phyloP scores from a whole-genome alignment of 2,113 vertebrate genomes.

The Edolisoma coerulescens region DNA sequence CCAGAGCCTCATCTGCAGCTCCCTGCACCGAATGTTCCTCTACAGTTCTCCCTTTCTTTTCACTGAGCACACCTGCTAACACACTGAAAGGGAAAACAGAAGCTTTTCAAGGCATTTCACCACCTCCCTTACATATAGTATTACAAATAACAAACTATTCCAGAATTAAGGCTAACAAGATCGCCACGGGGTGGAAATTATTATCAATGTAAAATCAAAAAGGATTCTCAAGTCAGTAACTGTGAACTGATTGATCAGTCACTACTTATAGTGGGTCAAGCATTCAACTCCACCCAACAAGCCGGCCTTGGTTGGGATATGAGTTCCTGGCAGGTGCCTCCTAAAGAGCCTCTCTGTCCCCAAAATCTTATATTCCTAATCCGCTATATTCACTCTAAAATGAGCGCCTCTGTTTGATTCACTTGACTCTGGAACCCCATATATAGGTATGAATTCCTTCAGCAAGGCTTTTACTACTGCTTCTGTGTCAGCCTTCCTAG shows the following conservation, averaged over 20 bases:
- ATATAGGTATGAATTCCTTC: neutral
- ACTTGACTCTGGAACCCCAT: neutral
- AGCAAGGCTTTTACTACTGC: neutral
- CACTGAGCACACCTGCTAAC: neutral
- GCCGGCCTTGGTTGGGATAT: neutral
- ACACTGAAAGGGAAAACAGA: neutral
- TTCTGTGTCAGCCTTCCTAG: neutral
- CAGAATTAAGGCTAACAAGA: neutral
- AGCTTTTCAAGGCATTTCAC: neutral
- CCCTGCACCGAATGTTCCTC: fast-evolving
- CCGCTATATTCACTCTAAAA: neutral
- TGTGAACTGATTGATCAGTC: neutral
- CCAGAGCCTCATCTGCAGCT: neutral
- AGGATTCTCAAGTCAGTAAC: neutral
- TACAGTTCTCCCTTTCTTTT: neutral
- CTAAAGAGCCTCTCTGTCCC: neutral
- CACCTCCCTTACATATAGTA: neutral
- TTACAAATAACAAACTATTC: neutral
- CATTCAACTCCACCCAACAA: neutral
- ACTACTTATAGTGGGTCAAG: neutral
- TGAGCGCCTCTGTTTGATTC: neutral
- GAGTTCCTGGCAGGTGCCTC: neutral
- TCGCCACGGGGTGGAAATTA: neutral
- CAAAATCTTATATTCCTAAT: neutral
- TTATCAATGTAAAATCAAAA: neutral